Evolutionary conservation across 2,113 vertebrate genomes (phyloP).

Genomic region (Pagrus major): DNA sequence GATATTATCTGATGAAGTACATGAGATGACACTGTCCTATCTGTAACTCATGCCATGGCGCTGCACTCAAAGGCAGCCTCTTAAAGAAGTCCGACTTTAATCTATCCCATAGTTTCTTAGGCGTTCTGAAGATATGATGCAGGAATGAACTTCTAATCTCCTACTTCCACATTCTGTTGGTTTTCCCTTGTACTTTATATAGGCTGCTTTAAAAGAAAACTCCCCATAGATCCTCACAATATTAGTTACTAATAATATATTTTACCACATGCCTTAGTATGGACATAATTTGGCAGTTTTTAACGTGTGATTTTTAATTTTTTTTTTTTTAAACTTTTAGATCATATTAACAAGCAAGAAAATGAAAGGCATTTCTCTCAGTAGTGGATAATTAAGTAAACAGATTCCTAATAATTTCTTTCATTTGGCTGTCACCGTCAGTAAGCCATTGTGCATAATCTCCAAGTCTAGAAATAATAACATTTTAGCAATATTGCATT

Average conservation of each 20-base stretch:
- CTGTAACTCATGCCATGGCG: constrained; percentile 46
- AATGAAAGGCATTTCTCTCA: neutral
- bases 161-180: neutral
- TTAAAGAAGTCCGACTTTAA: constrained; percentile 40
- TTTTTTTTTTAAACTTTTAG: too few relatives aligned
- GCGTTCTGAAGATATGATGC: constrained; percentile 10
- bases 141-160: constrained; percentile 33
- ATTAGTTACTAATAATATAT: neutral
- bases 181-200: neutral
- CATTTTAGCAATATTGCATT: too few relatives aligned
- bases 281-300: neutral
- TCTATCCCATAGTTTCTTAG: constrained; percentile 19
- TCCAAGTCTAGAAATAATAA: neutral
- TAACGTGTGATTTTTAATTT: neutral
- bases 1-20: constrained; percentile 48
- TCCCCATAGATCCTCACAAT: neutral
- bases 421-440: neutral
- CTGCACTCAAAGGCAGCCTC: constrained; percentile 17
- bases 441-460: neutral
- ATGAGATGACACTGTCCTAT: constrained; percentile 53
- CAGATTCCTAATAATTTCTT: neutral
- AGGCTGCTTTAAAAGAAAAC: constrained; percentile 15
- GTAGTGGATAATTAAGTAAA: neutral
- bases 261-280: constrained; percentile 7
- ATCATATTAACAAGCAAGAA: neutral